A percentile compares a stretch with the other conserved stretches of the same genome.
phyloP scores from a whole-genome alignment of 2,113 vertebrate species.

The Apaloderma vittatum region DNA sequence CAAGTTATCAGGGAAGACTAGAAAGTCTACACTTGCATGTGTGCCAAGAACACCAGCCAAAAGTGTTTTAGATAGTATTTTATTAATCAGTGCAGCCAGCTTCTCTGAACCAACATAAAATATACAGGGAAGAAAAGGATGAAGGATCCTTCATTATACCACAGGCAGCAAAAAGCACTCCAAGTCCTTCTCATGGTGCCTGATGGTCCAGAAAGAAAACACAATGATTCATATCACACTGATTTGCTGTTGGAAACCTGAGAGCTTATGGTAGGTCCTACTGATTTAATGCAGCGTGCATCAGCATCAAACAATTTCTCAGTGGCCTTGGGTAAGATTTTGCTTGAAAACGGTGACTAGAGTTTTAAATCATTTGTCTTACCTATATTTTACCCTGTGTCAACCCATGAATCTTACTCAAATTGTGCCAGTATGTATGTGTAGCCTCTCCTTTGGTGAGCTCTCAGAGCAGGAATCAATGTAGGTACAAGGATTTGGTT shows the following conservation, averaged over 20 bases:
- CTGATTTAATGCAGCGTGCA: constrained; percentile 32
- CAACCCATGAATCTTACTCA: background rate
- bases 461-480: background rate
- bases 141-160: constrained; percentile 4
- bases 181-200: background rate
- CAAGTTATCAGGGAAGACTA: background rate
- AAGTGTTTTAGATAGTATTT: background rate
- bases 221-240: background rate
- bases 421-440: background rate
- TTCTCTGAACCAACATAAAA: background rate
- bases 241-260: constrained; percentile 21
- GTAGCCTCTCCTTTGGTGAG: background rate
- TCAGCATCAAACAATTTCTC: background rate
- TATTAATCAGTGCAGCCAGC: background rate
- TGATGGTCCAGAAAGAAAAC: background rate
- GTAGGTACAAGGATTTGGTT: background rate
- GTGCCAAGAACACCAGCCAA: background rate
- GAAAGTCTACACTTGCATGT: background rate
- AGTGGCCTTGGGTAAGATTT: background rate
- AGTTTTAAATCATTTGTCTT: constrained; percentile 8
- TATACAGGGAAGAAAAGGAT: background rate
- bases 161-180: constrained; percentile 5
- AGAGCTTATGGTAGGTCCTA: background rate
- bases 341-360: background rate
- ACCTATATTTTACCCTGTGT: background rate